These are phyloP conservation scores for Adrianichthys oophorus DNA, from an alignment of 2,797 vertebrate species.

Conservation along the genomic window DNA sequence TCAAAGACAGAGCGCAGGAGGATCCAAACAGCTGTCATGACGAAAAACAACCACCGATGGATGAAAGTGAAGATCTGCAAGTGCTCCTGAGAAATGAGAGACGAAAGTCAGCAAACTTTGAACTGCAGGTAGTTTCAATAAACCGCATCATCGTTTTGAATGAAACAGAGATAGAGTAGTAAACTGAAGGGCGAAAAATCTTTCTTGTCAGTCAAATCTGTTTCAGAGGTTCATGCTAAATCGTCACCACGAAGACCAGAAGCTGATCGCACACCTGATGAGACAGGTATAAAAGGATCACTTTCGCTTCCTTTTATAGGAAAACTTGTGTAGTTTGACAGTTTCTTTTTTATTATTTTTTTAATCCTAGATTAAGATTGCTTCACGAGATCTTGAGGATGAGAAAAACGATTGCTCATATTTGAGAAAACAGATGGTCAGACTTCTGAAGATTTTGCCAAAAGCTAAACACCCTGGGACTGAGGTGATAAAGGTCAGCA, in stretches of 20 bases:
- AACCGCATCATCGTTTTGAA: neutral
- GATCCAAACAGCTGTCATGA: constrained; percentile 32
- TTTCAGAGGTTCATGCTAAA: constrained; percentile 75
- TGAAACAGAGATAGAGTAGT: neutral
- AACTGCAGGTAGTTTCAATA: constrained; percentile 74
- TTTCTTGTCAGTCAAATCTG: constrained; percentile 71
- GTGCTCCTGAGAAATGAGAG: constrained; percentile 74
- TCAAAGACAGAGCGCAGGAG: constrained; percentile 18
- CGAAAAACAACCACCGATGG: constrained; percentile 66
- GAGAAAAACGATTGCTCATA: constrained; percentile 81
- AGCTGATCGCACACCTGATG: constrained; percentile 76
- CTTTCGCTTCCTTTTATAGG: too few species aligned
- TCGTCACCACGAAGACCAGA: constrained; percentile 76
- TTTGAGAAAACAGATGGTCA: constrained; percentile 80
- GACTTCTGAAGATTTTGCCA: constrained; percentile 75
- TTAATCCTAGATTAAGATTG: constrained; percentile 76
- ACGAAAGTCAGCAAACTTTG: constrained; percentile 69
- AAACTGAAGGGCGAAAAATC: neutral
- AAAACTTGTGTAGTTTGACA: neutral
- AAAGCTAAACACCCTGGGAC: constrained; percentile 72
- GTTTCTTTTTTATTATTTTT: neutral
- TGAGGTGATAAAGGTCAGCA: constrained; percentile 62
- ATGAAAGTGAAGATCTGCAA: constrained; percentile 69
- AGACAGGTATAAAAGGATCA: constrained; percentile 76
- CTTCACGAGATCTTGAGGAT: constrained; percentile 82